Evolutionary conservation across 2,113 vertebrate genomes (phyloP).

Genomic region (Ptilorrhoa leucosticta): DNA sequence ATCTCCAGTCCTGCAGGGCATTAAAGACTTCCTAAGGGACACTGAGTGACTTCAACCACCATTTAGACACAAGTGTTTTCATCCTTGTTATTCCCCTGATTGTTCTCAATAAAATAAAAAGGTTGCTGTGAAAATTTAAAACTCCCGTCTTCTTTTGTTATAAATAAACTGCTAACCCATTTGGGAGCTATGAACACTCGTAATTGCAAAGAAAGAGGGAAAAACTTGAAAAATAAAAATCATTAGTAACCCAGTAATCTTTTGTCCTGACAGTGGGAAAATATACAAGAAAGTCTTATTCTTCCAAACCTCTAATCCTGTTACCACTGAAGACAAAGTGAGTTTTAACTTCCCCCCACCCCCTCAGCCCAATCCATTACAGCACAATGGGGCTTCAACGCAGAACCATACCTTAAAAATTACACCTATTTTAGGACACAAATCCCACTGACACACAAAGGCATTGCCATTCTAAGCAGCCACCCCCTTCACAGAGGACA

Average conservation of each 20-base stretch:
- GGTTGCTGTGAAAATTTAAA: background rate
- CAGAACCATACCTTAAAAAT: background rate
- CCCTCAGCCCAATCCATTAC: background rate
- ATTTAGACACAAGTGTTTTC: background rate
- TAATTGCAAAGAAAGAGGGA: background rate
- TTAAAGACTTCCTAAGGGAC: background rate
- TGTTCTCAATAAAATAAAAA: background rate
- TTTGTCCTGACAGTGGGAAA: background rate
- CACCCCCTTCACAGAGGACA: background rate
- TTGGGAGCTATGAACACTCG: background rate
- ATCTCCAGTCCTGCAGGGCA: background rate
- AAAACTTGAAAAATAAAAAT: background rate
- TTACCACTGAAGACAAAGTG: background rate
- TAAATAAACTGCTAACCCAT: background rate
- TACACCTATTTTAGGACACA: background rate
- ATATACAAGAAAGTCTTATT: background rate
- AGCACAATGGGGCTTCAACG: background rate
- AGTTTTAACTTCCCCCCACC: background rate
- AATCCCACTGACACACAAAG: background rate
- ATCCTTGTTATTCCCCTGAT: fast-evolving
- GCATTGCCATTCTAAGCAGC: background rate
- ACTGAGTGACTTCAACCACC: background rate
- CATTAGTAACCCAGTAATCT: background rate
- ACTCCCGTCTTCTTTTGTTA: background rate
- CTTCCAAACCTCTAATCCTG: background rate